These are phyloP conservation scores for Phalangium opilio DNA, from an alignment of 2,888 invertebrate species.

Conservation along the genomic window DNA sequence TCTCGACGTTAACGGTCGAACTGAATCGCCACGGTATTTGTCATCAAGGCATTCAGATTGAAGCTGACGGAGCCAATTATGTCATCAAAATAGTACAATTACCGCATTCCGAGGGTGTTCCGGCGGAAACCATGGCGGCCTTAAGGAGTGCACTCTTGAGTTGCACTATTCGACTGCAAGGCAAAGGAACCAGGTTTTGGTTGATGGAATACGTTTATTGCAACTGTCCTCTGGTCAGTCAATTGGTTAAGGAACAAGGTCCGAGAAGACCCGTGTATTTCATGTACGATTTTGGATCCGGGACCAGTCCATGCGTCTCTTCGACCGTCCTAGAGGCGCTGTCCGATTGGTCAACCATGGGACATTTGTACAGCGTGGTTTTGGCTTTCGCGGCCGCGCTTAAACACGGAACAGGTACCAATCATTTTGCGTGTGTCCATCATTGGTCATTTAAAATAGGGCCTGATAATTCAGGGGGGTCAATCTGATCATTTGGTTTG, in stretches of 20 bases:
- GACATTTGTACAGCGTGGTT: constrained; percentile 69
- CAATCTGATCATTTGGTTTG: no score
- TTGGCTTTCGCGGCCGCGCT: constrained; percentile 66
- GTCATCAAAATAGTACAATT: constrained; percentile 27
- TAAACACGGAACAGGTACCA: constrained; percentile 28
- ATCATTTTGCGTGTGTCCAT: no score
- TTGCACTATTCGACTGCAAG: constrained; percentile 44
- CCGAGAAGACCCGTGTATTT: constrained; percentile 68
- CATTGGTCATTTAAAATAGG: no score
- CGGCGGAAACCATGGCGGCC: constrained; percentile 36
- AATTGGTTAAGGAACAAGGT: constrained; percentile 28
- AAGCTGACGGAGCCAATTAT: constrained; percentile 54
- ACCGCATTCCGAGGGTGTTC: constrained; percentile 27
- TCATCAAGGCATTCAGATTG: constrained; percentile 82
- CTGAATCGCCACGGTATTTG: constrained; percentile 63
- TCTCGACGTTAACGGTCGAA: constrained; percentile 74
- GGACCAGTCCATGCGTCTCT: constrained; percentile 53
- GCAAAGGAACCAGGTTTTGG: constrained; percentile 44
- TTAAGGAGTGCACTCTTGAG: constrained; percentile 64
- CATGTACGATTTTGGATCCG: constrained; percentile 64
- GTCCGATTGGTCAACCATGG: constrained; percentile 84
- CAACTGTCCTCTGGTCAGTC: constrained; percentile 28
- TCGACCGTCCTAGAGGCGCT: constrained; percentile 72
- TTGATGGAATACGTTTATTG: constrained; percentile 49
- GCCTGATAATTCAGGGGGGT: no score